These are phyloP conservation scores for Neoscelio sp. DNA, from an alignment of 2,888 invertebrate species.

Conservation along the genomic window DNA sequence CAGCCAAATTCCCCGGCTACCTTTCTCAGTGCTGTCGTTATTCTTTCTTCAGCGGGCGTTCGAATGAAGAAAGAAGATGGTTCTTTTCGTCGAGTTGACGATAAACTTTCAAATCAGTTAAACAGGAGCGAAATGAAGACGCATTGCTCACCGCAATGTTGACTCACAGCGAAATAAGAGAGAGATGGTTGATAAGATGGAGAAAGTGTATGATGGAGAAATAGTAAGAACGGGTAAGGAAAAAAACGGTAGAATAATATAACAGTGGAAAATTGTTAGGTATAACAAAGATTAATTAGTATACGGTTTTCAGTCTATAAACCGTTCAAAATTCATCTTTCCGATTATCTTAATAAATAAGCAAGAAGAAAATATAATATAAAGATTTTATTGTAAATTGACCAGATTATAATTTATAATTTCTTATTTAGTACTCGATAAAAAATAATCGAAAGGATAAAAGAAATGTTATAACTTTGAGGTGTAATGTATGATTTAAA, in stretches of 20 bases:
- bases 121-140: slow-evolving; percentile 79
- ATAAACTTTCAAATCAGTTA: slow-evolving; percentile 81
- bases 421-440: no score
- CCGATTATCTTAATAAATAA: slow-evolving; percentile 8
- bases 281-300: slow-evolving; percentile 60
- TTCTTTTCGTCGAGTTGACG: slow-evolving; percentile 78
- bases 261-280: slow-evolving; percentile 50
- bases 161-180: slow-evolving; percentile 48
- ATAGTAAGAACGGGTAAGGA: background rate
- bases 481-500: no score
- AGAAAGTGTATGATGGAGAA: slow-evolving; percentile 11
- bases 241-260: slow-evolving; percentile 47
- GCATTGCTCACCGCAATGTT: slow-evolving; percentile 71
- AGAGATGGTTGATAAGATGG: slow-evolving; percentile 44
- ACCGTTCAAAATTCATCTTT: slow-evolving; percentile 28
- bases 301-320: slow-evolving; percentile 23
- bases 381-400: no score
- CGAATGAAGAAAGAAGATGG: slow-evolving; percentile 66
- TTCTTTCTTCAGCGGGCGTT: slow-evolving; percentile 38
- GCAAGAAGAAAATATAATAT: background rate
- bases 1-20: slow-evolving; percentile 44
- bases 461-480: no score
- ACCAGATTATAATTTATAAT: no score
- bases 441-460: no score
- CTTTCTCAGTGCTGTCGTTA: slow-evolving; percentile 30